These are phyloP conservation scores for Sebastes matsubarae DNA, from an alignment of 2,797 vertebrate species.

Conservation along the genomic window DNA sequence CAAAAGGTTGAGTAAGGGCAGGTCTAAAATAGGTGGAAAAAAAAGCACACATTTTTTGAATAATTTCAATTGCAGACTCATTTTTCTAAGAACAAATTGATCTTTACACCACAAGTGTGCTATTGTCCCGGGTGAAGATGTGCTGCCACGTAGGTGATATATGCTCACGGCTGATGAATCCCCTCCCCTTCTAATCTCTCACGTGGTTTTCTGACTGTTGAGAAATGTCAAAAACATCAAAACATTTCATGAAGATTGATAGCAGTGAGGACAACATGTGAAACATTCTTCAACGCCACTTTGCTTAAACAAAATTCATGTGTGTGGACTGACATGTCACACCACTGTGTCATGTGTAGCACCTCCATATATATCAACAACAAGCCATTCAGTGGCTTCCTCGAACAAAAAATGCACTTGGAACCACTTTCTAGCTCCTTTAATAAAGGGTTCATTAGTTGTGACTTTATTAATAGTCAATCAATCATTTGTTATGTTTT, in stretches of 20 bases:
- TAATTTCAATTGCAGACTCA: neutral
- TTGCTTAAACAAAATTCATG: neutral
- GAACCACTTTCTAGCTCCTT: neutral
- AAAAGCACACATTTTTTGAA: neutral
- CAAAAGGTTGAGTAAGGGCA: neutral
- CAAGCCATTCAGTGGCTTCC: neutral
- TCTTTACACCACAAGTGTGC: neutral
- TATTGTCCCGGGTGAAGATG: neutral
- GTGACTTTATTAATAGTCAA: neutral
- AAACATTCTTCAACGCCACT: neutral
- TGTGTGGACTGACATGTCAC: neutral
- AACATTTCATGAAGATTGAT: neutral
- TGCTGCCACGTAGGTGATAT: neutral
- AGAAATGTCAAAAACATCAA: neutral
- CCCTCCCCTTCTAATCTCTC: neutral
- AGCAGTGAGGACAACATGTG: neutral
- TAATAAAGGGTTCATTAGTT: neutral
- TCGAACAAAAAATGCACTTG: neutral
- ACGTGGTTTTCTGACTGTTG: neutral
- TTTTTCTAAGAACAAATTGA: neutral
- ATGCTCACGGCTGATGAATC: neutral
- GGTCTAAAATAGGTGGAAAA: neutral
- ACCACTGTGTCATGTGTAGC: constrained; percentile 18
- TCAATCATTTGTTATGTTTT: neutral
- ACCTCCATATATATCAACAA: constrained; percentile 14